These are phyloP conservation scores for Coreoperca whiteheadi DNA, from an alignment of 2,113 vertebrate species.

Conservation along the genomic window DNA sequence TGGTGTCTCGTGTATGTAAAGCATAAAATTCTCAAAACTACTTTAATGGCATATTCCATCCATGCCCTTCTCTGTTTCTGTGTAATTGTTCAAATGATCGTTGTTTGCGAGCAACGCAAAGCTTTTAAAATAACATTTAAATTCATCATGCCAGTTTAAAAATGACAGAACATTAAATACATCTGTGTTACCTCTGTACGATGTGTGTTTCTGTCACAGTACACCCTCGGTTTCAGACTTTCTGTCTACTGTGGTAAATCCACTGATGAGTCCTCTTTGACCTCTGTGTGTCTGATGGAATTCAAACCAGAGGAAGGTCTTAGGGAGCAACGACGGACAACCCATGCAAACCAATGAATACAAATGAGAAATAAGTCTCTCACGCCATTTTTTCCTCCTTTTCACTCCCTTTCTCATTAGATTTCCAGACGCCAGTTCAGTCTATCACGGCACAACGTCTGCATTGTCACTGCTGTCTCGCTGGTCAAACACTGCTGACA, in stretches of 20 bases:
- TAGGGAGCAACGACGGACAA: slow-evolving; percentile 35
- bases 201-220: slow-evolving; percentile 5
- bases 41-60: neutral
- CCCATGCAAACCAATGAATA: slow-evolving; percentile 71
- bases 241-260: slow-evolving; percentile 11
- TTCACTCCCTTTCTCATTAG: slow-evolving; percentile 41
- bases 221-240: neutral
- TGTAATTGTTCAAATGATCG: neutral
- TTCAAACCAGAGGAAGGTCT: slow-evolving; percentile 48
- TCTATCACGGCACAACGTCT: slow-evolving; percentile 6
- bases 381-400: slow-evolving; percentile 22
- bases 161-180: neutral
- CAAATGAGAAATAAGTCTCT: slow-evolving; percentile 60
- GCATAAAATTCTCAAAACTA: neutral
- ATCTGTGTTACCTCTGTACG: slow-evolving; percentile 8
- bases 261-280: slow-evolving; percentile 24
- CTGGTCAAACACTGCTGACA: slow-evolving; percentile 6
- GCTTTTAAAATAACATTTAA: neutral
- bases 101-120: neutral
- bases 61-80: neutral
- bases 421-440: slow-evolving; percentile 43
- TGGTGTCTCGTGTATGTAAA: neutral
- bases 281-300: slow-evolving; percentile 46
- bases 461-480: neutral
- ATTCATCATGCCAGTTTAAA: neutral